These are phyloP conservation scores for Cryptophagus acutangulus DNA, from an alignment of 2,888 invertebrate species.

Conservation along the genomic window DNA sequence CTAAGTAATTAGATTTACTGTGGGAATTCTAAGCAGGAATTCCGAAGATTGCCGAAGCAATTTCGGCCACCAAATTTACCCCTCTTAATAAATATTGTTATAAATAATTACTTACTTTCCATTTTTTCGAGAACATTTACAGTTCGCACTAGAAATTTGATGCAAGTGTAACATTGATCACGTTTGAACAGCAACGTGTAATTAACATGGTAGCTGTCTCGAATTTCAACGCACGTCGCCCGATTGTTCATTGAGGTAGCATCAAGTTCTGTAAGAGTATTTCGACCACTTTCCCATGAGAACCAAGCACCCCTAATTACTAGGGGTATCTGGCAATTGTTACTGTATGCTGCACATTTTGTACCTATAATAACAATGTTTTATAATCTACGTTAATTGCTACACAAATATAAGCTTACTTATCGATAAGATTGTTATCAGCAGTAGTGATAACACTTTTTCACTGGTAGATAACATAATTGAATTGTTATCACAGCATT, in stretches of 20 bases:
- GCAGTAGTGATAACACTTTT: no score
- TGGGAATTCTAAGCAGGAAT: background rate
- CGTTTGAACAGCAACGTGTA: constrained; percentile 76
- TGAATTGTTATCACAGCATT: no score
- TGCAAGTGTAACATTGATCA: constrained; percentile 77
- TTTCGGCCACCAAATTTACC: no score
- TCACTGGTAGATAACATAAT: no score
- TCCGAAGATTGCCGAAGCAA: no score
- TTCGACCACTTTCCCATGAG: constrained; percentile 81
- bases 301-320: constrained; percentile 86
- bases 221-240: constrained; percentile 68
- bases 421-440: no score
- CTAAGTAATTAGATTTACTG: background rate
- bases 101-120: constrained; percentile 57
- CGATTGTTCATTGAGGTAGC: constrained; percentile 70
- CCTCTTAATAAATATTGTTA: background rate
- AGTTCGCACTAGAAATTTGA: constrained; percentile 78
- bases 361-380: no score
- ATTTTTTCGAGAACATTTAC: constrained; percentile 85
- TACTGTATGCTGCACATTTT: constrained; percentile 14
- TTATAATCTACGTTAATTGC: no score
- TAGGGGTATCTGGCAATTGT: constrained; percentile 66
- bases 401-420: no score
- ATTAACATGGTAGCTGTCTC: constrained; percentile 71
- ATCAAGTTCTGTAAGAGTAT: constrained; percentile 78